Evolutionary conservation across 2,113 vertebrate genomes (phyloP).

Genomic region (Nothobranchius furzeri): DNA sequence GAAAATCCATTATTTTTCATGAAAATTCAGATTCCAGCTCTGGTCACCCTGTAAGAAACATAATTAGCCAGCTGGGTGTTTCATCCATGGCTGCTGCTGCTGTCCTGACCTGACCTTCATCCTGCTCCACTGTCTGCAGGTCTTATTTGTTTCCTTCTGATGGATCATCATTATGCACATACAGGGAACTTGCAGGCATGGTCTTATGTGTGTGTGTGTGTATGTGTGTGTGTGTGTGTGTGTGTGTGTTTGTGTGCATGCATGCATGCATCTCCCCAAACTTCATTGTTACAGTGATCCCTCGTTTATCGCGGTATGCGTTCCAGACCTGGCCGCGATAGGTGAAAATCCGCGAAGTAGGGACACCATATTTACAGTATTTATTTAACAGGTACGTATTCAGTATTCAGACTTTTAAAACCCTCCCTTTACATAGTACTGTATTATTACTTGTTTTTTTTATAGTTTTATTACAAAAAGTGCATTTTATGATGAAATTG

Average conservation of each 20-base stretch:
- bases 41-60: slow-evolving; percentile 49
- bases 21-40: slow-evolving; percentile 48
- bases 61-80: slow-evolving; percentile 68
- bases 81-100: slow-evolving; percentile 32
- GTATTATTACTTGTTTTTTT: too few relatives aligned
- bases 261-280: slow-evolving; percentile 10
- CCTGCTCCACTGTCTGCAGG: slow-evolving; percentile 22
- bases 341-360: too few relatives aligned
- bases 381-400: too few relatives aligned
- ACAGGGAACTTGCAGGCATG: slow-evolving; percentile 7
- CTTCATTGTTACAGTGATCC: slow-evolving; percentile 24
- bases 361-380: too few relatives aligned
- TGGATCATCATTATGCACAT: neutral
- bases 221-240: neutral
- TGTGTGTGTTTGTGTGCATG: neutral
- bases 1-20: slow-evolving; percentile 48
- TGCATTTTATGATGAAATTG: too few relatives aligned
- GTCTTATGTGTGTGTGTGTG: neutral
- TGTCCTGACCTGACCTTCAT: slow-evolving; percentile 61
- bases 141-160: slow-evolving; percentile 2
- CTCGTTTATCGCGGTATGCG: too few relatives aligned
- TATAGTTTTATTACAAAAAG: too few relatives aligned
- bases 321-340: too few relatives aligned
- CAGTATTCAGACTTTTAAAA: too few relatives aligned
- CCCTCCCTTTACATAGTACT: too few relatives aligned